These are phyloP conservation scores for Oscheius sp. DNA, from an alignment of 1,140 invertebrate species.

Conservation along the genomic window DNA sequence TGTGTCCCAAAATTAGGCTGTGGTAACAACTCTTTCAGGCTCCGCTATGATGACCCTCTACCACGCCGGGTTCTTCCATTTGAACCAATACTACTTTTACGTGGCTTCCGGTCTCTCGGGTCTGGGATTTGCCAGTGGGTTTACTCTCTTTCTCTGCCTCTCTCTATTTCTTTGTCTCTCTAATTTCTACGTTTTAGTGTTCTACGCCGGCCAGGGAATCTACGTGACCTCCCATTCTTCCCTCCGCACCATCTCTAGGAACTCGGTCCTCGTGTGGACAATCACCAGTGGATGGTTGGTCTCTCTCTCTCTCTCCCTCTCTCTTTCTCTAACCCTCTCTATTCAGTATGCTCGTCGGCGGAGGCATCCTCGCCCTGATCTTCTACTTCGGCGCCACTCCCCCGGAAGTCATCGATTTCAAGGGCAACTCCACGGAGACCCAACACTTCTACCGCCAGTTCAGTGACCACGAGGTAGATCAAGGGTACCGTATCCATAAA, in stretches of 20 bases:
- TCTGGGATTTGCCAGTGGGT: conserved; percentile 28
- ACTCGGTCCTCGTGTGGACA: conserved; percentile 24
- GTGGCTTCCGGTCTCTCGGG: conserved; percentile 18
- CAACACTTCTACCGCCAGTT: background rate
- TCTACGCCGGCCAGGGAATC: conserved; percentile 26
- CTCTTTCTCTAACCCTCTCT: no score
- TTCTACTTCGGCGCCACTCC: conserved; percentile 5
- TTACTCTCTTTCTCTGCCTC: background rate
- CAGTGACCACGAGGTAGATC: conserved; percentile 5
- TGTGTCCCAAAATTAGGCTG: no score
- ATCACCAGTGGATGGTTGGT: conserved; percentile 5
- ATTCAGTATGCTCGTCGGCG: background rate
- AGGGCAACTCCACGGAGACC: background rate
- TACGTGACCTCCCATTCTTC: conserved; percentile 26
- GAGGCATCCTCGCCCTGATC: conserved; percentile 1
- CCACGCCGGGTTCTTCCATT: conserved; percentile 18
- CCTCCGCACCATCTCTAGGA: conserved; percentile 14
- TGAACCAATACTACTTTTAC: conserved; percentile 20
- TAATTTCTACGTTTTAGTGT: conserved; percentile 9
- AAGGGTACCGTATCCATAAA: no score
- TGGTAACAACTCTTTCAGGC: no score
- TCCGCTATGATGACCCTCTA: background rate
- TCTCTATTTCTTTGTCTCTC: no score
- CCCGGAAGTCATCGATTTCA: background rate
- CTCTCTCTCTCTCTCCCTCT: background rate